Conservation (phyloP, 2,797 vertebrate genomes). For the Mormyrops boulengeri region DNA sequence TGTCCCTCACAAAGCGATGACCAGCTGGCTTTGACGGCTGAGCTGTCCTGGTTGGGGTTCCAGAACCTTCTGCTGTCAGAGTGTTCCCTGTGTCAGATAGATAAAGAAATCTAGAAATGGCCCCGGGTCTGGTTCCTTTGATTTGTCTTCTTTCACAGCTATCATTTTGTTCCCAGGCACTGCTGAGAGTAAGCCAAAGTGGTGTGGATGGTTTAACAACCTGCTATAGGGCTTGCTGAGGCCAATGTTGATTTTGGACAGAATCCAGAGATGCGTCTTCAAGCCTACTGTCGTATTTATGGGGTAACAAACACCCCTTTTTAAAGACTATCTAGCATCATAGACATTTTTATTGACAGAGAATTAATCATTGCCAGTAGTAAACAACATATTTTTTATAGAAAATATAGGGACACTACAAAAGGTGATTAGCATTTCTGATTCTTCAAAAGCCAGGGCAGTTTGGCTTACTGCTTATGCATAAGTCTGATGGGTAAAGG, state of each 20-base stretch:
- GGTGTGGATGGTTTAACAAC: background rate
- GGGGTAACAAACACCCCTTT: background rate
- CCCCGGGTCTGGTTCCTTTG: conserved; percentile 8
- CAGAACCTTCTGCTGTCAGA: conserved; percentile 19
- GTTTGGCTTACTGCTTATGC: background rate
- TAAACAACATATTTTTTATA: background rate
- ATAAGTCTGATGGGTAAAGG: background rate
- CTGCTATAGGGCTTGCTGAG: background rate
- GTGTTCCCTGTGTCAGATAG: conserved; percentile 20
- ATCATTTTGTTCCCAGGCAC: conserved; percentile 14
- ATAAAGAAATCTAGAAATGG: conserved; percentile 32
- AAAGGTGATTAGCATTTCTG: background rate
- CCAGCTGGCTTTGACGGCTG: background rate
- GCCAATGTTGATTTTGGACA: background rate
- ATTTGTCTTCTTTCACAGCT: background rate
- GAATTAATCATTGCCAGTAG: background rate
- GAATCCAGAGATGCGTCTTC: background rate
- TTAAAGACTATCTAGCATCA: background rate
- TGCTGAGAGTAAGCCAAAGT: conserved; percentile 24
- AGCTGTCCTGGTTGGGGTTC: conserved; percentile 25
- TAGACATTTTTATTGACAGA: conserved; percentile 8
- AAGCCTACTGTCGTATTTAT: background rate
- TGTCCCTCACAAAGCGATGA: background rate
- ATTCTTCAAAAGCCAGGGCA: background rate
- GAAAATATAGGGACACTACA: background rate